A percentile compares a stretch with the other conserved stretches of the same genome.
These are phyloP conservation scores for Gryon sp. DNA, from an alignment of 1,140 invertebrate species.

Conservation along the genomic window DNA sequence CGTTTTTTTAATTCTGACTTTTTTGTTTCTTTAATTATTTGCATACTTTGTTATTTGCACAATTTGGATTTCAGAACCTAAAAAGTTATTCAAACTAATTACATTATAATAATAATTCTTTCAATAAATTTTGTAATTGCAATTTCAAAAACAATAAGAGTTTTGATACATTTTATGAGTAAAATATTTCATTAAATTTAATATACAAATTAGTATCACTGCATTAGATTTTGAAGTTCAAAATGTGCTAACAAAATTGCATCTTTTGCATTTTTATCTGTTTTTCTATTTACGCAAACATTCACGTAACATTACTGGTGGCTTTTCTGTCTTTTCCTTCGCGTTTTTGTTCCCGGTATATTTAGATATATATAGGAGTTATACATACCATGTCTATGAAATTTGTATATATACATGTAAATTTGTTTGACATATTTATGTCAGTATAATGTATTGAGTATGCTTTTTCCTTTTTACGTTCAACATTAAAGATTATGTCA, in stretches of 20 bases:
- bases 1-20: neutral
- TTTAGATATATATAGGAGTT: conserved; percentile 14
- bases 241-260: neutral
- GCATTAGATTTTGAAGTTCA: too few relatives aligned
- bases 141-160: too few relatives aligned
- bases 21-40: neutral
- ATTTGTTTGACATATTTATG: conserved; percentile 31
- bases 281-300: conserved; percentile 31
- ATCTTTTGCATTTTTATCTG: neutral
- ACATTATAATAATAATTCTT: too few relatives aligned
- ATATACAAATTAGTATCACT: too few relatives aligned
- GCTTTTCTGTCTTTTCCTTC: neutral
- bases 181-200: too few relatives aligned
- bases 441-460: conserved; percentile 43
- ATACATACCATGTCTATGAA: conserved; percentile 30
- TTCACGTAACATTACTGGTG: conserved; percentile 7
- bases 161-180: too few relatives aligned
- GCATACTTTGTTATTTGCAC: too few relatives aligned
- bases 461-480: conserved; percentile 63
- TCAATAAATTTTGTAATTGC: too few relatives aligned
- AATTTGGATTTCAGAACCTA: too few relatives aligned
- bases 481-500: conserved; percentile 74
- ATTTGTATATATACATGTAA: conserved; percentile 45
- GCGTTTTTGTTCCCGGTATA: conserved; percentile 22
- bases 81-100: too few relatives aligned